A percentile compares a stretch with the other conserved stretches of the same genome.
Conservation (phyloP, 2,113 vertebrate species). For the Tachysurus fulvidraco region DNA sequence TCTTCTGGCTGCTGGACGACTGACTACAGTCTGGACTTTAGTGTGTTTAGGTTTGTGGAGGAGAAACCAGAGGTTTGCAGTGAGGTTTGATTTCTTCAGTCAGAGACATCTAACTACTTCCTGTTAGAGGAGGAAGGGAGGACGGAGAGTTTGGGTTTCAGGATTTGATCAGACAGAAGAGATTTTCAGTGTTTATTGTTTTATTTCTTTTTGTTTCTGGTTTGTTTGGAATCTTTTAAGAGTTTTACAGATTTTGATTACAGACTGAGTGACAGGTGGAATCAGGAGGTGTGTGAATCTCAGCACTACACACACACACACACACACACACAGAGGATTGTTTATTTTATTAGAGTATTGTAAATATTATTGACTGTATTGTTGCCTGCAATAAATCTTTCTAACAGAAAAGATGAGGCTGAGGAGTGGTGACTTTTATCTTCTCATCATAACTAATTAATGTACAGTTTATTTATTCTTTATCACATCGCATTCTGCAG, state of each 20-base stretch:
- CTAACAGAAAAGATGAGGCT: conserved; percentile 49
- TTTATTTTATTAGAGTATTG: conserved; percentile 81
- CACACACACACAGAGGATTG: conserved; percentile 58
- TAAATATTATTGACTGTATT: conserved; percentile 87
- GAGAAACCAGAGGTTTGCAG: conserved; percentile 58
- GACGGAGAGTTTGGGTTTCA: neutral
- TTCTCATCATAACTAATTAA: neutral
- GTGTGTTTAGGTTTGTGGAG: conserved; percentile 38
- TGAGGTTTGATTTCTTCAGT: conserved; percentile 53
- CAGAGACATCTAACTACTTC: conserved; percentile 47
- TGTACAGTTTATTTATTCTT: too few relatives aligned
- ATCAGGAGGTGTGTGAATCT: conserved; percentile 37
- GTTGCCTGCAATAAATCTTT: conserved; percentile 92
- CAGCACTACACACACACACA: conserved; percentile 52
- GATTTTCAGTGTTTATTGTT: conserved; percentile 15
- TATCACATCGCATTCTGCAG: too few relatives aligned
- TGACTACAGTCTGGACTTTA: conserved; percentile 29
- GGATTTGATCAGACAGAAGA: neutral
- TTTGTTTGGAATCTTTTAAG: conserved; percentile 24
- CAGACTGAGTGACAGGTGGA: neutral
- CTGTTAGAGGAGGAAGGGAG: neutral
- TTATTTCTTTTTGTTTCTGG: neutral
- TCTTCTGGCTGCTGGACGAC: neutral
- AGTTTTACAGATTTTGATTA: conserved; percentile 27
- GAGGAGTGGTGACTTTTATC: neutral